Evolutionary conservation across 2,888 invertebrate species (phyloP).

Genomic region (Hypsopygia costalis): DNA sequence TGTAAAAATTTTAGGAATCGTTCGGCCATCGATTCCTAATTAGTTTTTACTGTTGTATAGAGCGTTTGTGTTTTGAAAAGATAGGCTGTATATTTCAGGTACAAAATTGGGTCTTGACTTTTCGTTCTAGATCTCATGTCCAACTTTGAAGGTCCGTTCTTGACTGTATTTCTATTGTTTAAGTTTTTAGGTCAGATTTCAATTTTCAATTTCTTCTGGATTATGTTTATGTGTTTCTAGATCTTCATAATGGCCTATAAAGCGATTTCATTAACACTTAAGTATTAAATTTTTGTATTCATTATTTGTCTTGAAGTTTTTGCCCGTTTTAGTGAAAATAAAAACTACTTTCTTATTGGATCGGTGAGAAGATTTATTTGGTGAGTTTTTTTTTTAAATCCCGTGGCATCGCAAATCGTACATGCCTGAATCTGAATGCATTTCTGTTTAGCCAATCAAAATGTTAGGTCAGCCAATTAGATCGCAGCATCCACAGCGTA

Average conservation of each 20-base stretch:
- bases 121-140: neutral
- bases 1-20: slow-evolving; percentile 5
- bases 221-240: neutral
- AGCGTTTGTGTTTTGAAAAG: slow-evolving; percentile 14
- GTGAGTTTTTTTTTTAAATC: too few species aligned
- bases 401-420: too few species aligned
- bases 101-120: slow-evolving; percentile 8
- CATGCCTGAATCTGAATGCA: too few species aligned
- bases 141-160: slow-evolving; percentile 16
- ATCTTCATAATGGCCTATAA: slow-evolving; percentile 1
- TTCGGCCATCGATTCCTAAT: slow-evolving; percentile 5
- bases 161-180: slow-evolving; percentile 30
- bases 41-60: slow-evolving; percentile 18
- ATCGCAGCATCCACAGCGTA: too few species aligned
- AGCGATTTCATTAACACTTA: neutral
- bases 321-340: too few species aligned
- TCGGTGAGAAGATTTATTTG: too few species aligned
- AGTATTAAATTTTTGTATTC: too few species aligned
- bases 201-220: slow-evolving; percentile 17
- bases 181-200: slow-evolving; percentile 31
- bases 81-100: slow-evolving; percentile 11
- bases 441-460: too few species aligned
- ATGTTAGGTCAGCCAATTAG: too few species aligned
- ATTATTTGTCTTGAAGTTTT: too few species aligned
- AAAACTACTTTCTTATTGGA: too few species aligned